A percentile compares a stretch with the other conserved stretches of the same genome.
Evolutionary conservation across 2,888 invertebrate genomes (phyloP).

Genomic region (Parnassius apollo): DNA sequence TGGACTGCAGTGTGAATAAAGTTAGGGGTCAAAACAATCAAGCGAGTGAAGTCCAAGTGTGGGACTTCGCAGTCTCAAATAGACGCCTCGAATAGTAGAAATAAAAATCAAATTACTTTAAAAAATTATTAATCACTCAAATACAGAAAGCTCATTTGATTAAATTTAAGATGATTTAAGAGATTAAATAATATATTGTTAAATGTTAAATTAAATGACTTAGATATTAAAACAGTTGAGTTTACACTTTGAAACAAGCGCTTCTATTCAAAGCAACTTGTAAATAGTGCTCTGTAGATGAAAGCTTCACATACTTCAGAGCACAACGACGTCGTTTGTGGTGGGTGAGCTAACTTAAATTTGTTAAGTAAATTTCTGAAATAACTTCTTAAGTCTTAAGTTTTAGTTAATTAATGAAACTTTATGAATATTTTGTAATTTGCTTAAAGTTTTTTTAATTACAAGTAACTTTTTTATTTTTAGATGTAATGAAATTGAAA

Average conservation of each 20-base stretch:
- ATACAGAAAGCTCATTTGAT: no score
- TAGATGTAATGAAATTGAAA: background rate
- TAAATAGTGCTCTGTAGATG: constrained; percentile 1
- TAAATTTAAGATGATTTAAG: no score
- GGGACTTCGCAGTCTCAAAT: constrained; percentile 84
- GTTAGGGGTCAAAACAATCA: constrained; percentile 74
- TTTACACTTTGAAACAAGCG: no score
- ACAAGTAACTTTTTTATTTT: background rate
- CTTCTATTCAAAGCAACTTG: background rate
- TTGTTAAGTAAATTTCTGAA: constrained; percentile 9
- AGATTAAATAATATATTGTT: no score
- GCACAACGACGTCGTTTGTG: constrained; percentile 1
- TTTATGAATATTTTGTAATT: background rate
- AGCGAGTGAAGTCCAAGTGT: constrained; percentile 84
- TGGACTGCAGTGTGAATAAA: constrained; percentile 77
- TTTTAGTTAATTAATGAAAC: constrained; percentile 6
- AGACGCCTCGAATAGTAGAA: constrained; percentile 70
- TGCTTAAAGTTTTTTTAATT: background rate
- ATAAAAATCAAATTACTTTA: constrained; percentile 54
- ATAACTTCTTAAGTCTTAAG: background rate
- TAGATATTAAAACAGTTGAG: no score
- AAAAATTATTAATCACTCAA: no score
- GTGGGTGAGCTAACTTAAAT: constrained; percentile 8
- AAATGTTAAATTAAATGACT: no score
- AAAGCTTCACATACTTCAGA: background rate